phyloP scores from a whole-genome alignment of 2,888 invertebrate species.

The Xestoiulus laeticollis region DNA sequence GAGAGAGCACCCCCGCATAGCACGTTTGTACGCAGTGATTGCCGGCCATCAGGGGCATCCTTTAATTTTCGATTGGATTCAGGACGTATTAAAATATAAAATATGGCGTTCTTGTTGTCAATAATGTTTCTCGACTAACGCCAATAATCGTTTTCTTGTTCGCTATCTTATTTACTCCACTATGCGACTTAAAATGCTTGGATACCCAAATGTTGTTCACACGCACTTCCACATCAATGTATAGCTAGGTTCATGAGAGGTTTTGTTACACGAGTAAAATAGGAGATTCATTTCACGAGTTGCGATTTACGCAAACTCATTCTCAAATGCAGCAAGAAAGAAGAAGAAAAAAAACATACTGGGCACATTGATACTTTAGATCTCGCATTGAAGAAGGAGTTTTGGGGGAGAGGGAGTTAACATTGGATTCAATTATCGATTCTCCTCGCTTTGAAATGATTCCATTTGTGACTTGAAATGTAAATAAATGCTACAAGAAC shows the following conservation, averaged over 20 bases:
- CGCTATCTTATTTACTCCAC: not conserved
- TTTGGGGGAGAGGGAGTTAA: not conserved
- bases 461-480: constrained; percentile 21
- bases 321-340: not conserved
- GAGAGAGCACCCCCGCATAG: too few species aligned
- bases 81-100: too few species aligned
- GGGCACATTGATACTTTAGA: not conserved
- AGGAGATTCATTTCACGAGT: not conserved
- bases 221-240: not conserved
- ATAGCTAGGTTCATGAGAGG: not conserved
- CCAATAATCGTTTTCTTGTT: not conserved
- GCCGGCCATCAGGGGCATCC: too few species aligned
- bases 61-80: too few species aligned
- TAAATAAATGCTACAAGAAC: not conserved
- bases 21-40: too few species aligned
- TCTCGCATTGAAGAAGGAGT: not conserved
- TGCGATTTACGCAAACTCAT: not conserved
- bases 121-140: not conserved
- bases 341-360: not conserved
- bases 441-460: not conserved
- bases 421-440: constrained; percentile 25
- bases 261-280: not conserved
- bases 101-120: not conserved
- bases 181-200: not conserved
- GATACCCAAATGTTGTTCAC: not conserved